Evolutionary conservation across 1,140 invertebrate species (phyloP).

Genomic region (Sarcophaga bullata): DNA sequence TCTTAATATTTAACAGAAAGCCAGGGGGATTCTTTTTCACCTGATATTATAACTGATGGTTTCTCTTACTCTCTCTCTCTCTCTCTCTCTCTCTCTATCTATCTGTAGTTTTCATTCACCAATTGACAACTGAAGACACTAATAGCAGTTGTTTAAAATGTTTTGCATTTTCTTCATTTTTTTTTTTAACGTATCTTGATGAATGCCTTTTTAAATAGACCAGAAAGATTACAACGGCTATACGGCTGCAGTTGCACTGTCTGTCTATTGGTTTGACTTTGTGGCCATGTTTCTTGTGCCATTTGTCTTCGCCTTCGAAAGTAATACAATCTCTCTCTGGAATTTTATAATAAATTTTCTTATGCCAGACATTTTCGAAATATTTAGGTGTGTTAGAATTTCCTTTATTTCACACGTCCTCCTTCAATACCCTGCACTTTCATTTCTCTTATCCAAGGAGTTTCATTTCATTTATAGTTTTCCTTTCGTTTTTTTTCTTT

Average conservation of each 20-base stretch:
- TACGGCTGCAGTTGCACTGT: neutral
- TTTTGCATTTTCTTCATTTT: neutral
- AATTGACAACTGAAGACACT: neutral
- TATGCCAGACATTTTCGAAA: neutral
- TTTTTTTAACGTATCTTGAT: constrained; percentile 17
- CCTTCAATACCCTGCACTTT: neutral
- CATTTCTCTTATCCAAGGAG: neutral
- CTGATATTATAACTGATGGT: too few relatives aligned
- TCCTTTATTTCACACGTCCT: neutral
- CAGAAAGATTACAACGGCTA: constrained; percentile 19
- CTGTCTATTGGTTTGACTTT: neutral
- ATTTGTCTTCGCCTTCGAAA: neutral
- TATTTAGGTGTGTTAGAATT: constrained; percentile 34
- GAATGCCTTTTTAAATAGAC: constrained; percentile 39
- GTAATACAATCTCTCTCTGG: neutral
- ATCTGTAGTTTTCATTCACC: neutral
- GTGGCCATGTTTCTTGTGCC: neutral
- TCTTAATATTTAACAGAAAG: too few relatives aligned
- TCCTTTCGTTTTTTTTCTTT: neutral
- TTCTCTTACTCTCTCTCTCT: too few relatives aligned
- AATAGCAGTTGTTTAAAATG: neutral
- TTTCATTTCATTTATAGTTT: neutral
- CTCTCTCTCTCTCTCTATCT: neutral
- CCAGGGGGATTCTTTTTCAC: too few relatives aligned
- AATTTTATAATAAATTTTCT: constrained; percentile 12